These are phyloP conservation scores for Pseudococcus longispinus DNA, from an alignment of 2,888 invertebrate genomes.

Conservation along the genomic window DNA sequence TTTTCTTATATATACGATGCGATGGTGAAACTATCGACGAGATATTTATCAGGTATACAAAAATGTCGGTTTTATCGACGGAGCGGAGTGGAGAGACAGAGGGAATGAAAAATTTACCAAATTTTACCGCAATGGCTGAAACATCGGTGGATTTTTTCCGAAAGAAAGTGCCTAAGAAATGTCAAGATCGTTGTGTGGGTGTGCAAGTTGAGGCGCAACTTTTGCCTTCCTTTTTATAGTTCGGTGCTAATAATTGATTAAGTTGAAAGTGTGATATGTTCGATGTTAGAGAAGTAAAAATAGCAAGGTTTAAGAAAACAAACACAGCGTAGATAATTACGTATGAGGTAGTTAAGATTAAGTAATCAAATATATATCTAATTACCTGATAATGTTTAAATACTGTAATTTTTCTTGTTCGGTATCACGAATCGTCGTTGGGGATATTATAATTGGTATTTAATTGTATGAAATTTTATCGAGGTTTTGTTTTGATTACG, in stretches of 20 bases:
- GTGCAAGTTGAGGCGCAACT: background rate
- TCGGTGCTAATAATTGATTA: background rate
- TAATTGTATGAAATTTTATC: background rate
- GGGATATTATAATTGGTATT: background rate
- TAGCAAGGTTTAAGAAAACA: background rate
- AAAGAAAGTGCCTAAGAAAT: background rate
- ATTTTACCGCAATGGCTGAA: background rate
- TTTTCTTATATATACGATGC: background rate
- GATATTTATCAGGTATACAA: conserved; percentile 27
- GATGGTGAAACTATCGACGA: conserved; percentile 16
- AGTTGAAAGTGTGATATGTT: background rate
- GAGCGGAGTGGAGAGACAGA: background rate
- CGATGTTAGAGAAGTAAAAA: background rate
- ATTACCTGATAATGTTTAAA: background rate
- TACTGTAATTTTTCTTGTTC: background rate
- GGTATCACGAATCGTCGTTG: background rate
- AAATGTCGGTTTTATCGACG: background rate
- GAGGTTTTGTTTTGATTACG: too few relatives aligned
- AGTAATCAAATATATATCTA: background rate
- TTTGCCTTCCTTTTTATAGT: background rate
- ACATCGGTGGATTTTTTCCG: background rate
- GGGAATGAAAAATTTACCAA: background rate
- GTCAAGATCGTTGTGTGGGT: background rate
- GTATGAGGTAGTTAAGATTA: background rate
- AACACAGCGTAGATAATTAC: background rate